A percentile compares a stretch with the other conserved stretches of the same genome.
phyloP scores from a whole-genome alignment of 2,888 invertebrate genomes.

The Prosapia bicincta region DNA sequence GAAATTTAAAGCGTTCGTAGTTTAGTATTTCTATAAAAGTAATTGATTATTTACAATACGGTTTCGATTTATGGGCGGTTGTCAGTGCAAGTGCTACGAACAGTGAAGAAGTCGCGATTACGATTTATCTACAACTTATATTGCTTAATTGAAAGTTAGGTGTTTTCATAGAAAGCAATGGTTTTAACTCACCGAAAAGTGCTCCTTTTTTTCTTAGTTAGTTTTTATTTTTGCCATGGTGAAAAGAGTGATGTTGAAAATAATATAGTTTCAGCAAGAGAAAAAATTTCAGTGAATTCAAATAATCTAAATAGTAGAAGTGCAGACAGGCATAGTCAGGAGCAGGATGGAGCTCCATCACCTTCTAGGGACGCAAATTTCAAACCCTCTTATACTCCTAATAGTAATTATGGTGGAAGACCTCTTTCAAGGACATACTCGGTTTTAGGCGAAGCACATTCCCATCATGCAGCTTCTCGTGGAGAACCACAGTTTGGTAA shows the following conservation, averaged over 20 bases:
- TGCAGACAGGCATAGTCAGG: not conserved
- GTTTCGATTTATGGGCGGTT: not conserved
- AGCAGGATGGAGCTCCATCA: not conserved
- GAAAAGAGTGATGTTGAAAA: not conserved
- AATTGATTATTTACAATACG: not conserved
- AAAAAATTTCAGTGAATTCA: not conserved
- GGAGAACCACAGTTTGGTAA: slow-evolving; percentile 6
- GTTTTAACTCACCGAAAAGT: not conserved
- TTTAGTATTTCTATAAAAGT: not conserved
- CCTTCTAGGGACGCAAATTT: slow-evolving; percentile 12
- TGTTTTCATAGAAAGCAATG: not conserved
- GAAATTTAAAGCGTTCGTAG: not conserved
- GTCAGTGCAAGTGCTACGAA: not conserved
- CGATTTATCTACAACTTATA: not conserved
- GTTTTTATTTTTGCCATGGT: not conserved
- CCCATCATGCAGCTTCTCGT: slow-evolving; percentile 25
- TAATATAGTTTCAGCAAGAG: not conserved
- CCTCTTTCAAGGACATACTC: slow-evolving; percentile 17
- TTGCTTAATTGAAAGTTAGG: too few relatives aligned
- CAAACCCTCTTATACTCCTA: slow-evolving; percentile 18
- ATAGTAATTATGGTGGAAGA: slow-evolving; percentile 19
- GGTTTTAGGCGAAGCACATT: slow-evolving; percentile 27
- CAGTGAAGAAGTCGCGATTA: not conserved
- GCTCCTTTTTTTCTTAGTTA: not conserved
- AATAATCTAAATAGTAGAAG: not conserved